Conservation (phyloP, 2,113 vertebrate genomes). For the Pelusios castaneus region DNA sequence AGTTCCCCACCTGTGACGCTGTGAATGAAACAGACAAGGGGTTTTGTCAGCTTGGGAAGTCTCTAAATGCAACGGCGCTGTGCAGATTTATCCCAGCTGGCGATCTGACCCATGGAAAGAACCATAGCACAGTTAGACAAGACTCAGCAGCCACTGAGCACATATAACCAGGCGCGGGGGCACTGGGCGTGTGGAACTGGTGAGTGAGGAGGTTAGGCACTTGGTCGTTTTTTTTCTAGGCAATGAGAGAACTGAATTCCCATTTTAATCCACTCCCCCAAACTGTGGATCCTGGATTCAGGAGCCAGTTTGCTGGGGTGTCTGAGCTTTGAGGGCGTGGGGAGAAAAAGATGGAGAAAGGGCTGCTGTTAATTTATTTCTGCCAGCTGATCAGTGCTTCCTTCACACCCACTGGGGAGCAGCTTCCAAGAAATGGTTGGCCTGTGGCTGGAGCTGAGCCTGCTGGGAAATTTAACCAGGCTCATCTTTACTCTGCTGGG, state of each 20-base stretch:
- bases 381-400: background rate
- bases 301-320: background rate
- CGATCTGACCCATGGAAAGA: fast-evolving
- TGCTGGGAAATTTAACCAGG: background rate
- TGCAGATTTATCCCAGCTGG: fast-evolving
- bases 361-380: background rate
- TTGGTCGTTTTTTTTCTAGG: background rate
- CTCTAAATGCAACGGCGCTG: background rate
- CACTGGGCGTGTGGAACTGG: background rate
- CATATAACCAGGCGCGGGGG: fast-evolving
- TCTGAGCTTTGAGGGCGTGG: background rate
- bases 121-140: background rate
- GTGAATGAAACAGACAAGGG: background rate
- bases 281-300: background rate
- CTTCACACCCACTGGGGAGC: background rate
- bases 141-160: fast-evolving
- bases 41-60: background rate
- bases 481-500: too few species aligned
- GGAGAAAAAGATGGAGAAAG: background rate
- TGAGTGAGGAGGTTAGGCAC: background rate
- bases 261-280: background rate
- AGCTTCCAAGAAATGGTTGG: background rate
- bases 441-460: background rate
- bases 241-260: background rate
- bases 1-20: constrained; percentile 84